A percentile compares a stretch with the other conserved stretches of the same genome.
Evolutionary conservation across 2,797 vertebrate species (phyloP).

Genomic region (Diceros bicornis): DNA sequence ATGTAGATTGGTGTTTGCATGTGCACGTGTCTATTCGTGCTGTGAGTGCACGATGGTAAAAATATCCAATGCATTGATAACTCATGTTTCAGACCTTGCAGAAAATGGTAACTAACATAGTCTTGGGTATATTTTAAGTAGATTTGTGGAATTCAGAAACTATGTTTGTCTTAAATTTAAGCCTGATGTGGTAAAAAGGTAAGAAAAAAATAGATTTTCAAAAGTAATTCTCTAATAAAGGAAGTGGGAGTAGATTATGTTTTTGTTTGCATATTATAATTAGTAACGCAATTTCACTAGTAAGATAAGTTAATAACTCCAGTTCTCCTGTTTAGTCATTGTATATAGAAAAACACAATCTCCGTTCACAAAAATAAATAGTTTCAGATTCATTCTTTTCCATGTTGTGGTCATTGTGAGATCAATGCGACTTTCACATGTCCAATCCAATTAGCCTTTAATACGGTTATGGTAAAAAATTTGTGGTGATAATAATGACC

Average conservation of each 20-base stretch:
- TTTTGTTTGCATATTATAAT: neutral
- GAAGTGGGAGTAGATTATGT: neutral
- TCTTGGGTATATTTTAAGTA: neutral
- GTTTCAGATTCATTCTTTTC: neutral
- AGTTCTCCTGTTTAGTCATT: neutral
- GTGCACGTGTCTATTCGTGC: neutral
- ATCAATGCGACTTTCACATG: neutral
- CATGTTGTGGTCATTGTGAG: neutral
- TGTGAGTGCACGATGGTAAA: neutral
- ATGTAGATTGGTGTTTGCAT: neutral
- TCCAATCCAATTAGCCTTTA: neutral
- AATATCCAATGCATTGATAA: neutral
- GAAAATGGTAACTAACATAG: neutral
- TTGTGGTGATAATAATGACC: neutral
- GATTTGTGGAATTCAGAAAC: neutral
- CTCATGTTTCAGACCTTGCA: neutral
- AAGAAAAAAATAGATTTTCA: neutral
- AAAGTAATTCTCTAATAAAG: neutral
- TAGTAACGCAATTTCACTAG: neutral
- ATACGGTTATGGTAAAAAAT: neutral
- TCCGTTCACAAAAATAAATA: neutral
- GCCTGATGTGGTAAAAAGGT: neutral
- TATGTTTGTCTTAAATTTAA: slow-evolving; percentile 14
- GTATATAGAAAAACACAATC: neutral
- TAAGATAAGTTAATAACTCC: neutral